phyloP scores from a whole-genome alignment of 35 echinoderm and acorn worm species.

The Ptychodera flava region DNA sequence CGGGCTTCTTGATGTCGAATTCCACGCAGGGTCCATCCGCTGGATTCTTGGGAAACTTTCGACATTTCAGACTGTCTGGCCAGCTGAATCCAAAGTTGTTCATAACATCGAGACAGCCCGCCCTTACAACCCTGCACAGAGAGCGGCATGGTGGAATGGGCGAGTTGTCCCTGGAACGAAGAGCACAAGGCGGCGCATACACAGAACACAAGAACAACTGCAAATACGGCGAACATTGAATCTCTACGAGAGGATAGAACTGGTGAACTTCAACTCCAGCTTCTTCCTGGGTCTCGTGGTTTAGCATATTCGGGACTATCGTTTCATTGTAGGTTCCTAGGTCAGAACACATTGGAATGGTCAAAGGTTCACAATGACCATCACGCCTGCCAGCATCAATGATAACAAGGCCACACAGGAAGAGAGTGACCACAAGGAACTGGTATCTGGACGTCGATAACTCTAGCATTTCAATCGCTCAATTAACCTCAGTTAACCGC shows the following conservation, averaged over 20 bases:
- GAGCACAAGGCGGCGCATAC: slow-evolving; percentile 20
- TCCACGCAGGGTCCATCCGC: background rate
- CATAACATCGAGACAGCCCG: slow-evolving; percentile 3
- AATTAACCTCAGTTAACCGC: too few species aligned
- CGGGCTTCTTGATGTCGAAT: too few species aligned
- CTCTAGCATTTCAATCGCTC: too few species aligned
- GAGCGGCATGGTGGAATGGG: slow-evolving; percentile 15
- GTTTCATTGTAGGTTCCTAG: slow-evolving; percentile 12
- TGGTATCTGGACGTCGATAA: too few species aligned
- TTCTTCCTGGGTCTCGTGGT: background rate
- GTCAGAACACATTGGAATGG: slow-evolving; percentile 6
- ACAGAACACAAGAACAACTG: slow-evolving; percentile 13
- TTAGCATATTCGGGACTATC: background rate
- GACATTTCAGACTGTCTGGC: slow-evolving; percentile 3
- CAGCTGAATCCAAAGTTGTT: slow-evolving; percentile 13
- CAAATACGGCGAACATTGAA: slow-evolving; percentile 20
- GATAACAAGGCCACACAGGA: too few species aligned
- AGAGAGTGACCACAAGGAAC: too few species aligned
- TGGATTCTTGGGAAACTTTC: background rate
- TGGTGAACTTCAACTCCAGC: slow-evolving; percentile 36
- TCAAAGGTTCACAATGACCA: slow-evolving; percentile 6
- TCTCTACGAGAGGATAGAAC: slow-evolving; percentile 29
- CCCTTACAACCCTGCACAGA: background rate
- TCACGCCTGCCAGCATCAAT: background rate
- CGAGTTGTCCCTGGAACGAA: background rate